Evolutionary conservation across 2,113 vertebrate genomes (phyloP).

Genomic region (Scomber japonicus): DNA sequence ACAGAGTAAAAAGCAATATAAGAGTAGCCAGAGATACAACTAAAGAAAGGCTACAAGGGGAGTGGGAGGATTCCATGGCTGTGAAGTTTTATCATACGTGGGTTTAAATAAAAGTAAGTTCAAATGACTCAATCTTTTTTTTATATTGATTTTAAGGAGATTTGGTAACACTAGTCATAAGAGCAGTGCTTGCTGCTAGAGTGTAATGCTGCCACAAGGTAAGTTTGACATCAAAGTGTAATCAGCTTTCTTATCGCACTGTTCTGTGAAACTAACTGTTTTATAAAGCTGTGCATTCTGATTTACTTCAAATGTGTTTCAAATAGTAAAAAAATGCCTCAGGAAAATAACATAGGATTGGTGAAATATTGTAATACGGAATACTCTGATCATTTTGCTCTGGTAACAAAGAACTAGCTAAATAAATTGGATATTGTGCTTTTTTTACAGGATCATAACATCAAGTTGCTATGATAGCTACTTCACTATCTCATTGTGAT

Average conservation of each 20-base stretch:
- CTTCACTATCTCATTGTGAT: background rate
- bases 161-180: conserved; percentile 12
- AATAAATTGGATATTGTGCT: no score
- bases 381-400: no score
- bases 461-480: no score
- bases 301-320: background rate
- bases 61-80: conserved; percentile 39
- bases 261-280: conserved; percentile 6
- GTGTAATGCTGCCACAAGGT: conserved; percentile 15
- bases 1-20: background rate
- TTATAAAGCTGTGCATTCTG: conserved; percentile 5
- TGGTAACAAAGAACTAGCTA: no score
- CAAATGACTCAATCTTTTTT: background rate
- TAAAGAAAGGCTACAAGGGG: conserved; percentile 10
- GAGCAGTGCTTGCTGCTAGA: conserved; percentile 12
- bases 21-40: conserved; percentile 32
- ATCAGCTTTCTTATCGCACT: background rate
- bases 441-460: no score
- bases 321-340: background rate
- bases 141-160: conserved; percentile 33
- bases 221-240: conserved; percentile 42
- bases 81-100: conserved; percentile 18
- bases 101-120: conserved; percentile 26
- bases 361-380: background rate
- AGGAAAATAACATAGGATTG: background rate